Conservation (phyloP, 2,888 invertebrate species). For the Gandaritis pyraliata region DNA sequence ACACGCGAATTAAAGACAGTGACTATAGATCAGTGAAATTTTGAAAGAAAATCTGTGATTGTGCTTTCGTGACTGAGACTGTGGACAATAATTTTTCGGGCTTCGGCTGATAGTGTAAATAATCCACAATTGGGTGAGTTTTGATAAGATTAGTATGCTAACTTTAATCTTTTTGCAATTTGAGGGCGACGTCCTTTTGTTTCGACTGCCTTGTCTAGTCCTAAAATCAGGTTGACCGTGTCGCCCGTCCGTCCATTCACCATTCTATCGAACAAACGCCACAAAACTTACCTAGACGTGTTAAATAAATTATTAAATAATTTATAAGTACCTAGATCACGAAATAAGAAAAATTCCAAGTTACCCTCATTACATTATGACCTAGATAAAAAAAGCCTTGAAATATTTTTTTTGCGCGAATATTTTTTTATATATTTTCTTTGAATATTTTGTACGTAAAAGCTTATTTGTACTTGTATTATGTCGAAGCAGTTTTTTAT, state of each 20-base stretch:
- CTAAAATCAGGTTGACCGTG: slow-evolving; percentile 54
- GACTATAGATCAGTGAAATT: slow-evolving; percentile 66
- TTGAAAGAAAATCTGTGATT: slow-evolving; percentile 74
- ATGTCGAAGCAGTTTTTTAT: too few relatives aligned
- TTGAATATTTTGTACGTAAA: neutral
- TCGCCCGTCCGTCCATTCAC: slow-evolving; percentile 53
- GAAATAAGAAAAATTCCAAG: too few relatives aligned
- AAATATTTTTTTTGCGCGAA: neutral
- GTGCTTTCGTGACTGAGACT: slow-evolving; percentile 71
- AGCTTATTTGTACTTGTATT: too few relatives aligned
- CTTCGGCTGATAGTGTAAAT: slow-evolving; percentile 74
- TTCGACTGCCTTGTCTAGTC: slow-evolving; percentile 24
- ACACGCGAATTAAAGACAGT: slow-evolving; percentile 66
- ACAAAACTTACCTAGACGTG: too few relatives aligned
- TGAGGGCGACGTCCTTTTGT: slow-evolving; percentile 61
- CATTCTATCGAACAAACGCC: slow-evolving; percentile 24
- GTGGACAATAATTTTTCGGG: slow-evolving; percentile 71
- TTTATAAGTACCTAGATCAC: too few relatives aligned
- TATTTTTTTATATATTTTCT: neutral
- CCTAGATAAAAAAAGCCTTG: too few relatives aligned
- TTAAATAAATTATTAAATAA: too few relatives aligned
- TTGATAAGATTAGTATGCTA: slow-evolving; percentile 82
- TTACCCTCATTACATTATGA: too few relatives aligned
- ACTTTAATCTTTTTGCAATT: slow-evolving; percentile 69
- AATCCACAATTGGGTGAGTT: slow-evolving; percentile 83